Evolutionary conservation across 2,888 invertebrate genomes (phyloP).

Genomic region (Serrognathus titanus): DNA sequence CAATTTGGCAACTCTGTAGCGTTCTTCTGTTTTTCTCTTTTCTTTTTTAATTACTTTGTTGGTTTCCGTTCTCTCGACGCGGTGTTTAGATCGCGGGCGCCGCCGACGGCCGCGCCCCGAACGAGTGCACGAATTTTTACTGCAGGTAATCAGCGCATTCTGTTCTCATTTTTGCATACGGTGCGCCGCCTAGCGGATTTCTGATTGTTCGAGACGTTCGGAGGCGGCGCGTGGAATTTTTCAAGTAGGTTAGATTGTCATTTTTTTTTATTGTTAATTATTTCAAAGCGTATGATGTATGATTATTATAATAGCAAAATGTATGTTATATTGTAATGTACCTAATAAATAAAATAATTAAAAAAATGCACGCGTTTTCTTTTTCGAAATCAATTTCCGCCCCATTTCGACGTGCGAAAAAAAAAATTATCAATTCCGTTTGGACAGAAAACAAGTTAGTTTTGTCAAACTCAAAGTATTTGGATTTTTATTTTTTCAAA

Average conservation of each 20-base stretch:
- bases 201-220: neutral
- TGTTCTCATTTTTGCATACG: neutral
- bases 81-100: neutral
- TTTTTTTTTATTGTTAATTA: constrained; percentile 30
- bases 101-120: constrained; percentile 10
- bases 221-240: constrained; percentile 15
- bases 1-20: constrained; percentile 25
- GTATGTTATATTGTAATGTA: constrained; percentile 50
- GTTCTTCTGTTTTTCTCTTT: constrained; percentile 8
- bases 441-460: too few relatives aligned
- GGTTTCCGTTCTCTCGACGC: constrained; percentile 6
- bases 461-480: too few relatives aligned
- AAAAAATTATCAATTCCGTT: too few relatives aligned
- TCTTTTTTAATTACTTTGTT: constrained; percentile 17
- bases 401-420: too few relatives aligned
- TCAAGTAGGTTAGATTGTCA: constrained; percentile 44
- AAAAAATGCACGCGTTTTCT: neutral
- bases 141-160: neutral
- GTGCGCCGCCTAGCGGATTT: neutral
- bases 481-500: too few relatives aligned
- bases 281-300: constrained; percentile 40
- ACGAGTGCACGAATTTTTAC: neutral
- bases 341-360: constrained; percentile 38
- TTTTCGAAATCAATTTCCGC: neutral
- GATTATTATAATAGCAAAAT: constrained; percentile 41